Evolutionary conservation across 2,888 invertebrate genomes (phyloP), one percentile per base, ranked within the genome.

Genomic region (Troglohyphantes excavatus): DNA sequence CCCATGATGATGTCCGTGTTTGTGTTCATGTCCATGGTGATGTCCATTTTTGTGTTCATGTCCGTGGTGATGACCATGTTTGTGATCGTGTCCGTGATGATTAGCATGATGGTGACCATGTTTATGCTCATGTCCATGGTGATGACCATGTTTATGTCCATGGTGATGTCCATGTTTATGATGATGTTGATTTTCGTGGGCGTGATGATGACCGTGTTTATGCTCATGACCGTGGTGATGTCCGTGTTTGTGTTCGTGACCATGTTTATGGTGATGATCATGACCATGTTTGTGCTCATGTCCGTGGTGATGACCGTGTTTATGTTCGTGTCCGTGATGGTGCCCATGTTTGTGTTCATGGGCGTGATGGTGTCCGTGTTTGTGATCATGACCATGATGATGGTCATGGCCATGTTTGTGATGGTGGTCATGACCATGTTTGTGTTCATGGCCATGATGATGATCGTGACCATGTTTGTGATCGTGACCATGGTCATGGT

Each of bases 141-240:
- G 13, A 13, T 88, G 81, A 0, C 43, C 53, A 19, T 89, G 89
- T 0, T 70, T 0, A 67, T 89, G 84, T 9, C 29, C 83, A 46
- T 90, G 89, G 7, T 59, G n/a, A 33, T 88, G 88, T 5, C 43
- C 61, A 9, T 89, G 89, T 1, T 83, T 19, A 21, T 89, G 83
- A 1, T 61, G 76, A 29, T 89, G 88, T 29, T 88, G 73, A 21
- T 88, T 39, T 0, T 27, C 86, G 23, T 86, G 88, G 1, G 81
- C 39, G 19, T 88, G 81, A 19, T 67, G 67, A 63, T 88, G 88
- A 0, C 73, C 2, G 13, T 88, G 88, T 0, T 39, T 65, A 46
- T 88, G 88, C 0, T 61, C 19, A 29, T 86, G 86, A 0, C 59
- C 59, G 9, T 86, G 86, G 2, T 78, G 26, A 27, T 86, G 78